Percentiles rank a stretch among this genome's conserved stretches.
These are phyloP conservation scores for Trissoscelio sp. DNA, from an alignment of 2,888 invertebrate genomes.

Conservation along the genomic window DNA sequence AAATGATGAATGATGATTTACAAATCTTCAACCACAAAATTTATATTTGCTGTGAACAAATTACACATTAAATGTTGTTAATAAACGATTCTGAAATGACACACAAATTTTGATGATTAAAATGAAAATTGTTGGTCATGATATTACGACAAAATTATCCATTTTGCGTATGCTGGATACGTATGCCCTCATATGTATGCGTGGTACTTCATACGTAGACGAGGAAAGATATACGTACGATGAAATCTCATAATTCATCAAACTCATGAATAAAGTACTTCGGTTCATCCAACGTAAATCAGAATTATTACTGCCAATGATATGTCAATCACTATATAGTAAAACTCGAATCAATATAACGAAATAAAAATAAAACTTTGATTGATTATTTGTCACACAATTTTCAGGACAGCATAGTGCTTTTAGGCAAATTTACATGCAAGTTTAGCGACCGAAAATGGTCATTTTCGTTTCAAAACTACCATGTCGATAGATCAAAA, in stretches of 20 bases:
- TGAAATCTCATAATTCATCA: conserved; percentile 48
- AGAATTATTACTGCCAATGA: conserved; percentile 45
- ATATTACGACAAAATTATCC: conserved; percentile 18
- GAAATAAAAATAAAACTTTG: too few relatives aligned
- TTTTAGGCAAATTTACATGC: too few relatives aligned
- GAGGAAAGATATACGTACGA: conserved; percentile 41
- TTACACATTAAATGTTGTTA: background rate
- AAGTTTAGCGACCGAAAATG: too few relatives aligned
- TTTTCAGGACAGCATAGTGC: too few relatives aligned
- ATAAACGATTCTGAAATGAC: background rate
- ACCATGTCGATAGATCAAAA: too few relatives aligned
- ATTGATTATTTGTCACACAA: too few relatives aligned
- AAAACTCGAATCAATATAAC: conserved; percentile 22
- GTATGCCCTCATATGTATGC: conserved; percentile 28
- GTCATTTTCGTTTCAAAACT: too few relatives aligned
- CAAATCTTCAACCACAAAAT: background rate
- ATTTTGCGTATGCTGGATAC: conserved; percentile 23
- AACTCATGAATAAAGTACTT: conserved; percentile 57
- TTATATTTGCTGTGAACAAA: background rate
- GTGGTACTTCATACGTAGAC: conserved; percentile 34
- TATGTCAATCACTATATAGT: conserved; percentile 42
- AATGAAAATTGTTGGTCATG: conserved; percentile 19
- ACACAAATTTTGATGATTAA: background rate
- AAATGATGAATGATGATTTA: background rate
- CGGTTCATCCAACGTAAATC: conserved; percentile 36